phyloP scores from a whole-genome alignment of 2,888 invertebrate genomes.

The Yponomeuta plumbellus region DNA sequence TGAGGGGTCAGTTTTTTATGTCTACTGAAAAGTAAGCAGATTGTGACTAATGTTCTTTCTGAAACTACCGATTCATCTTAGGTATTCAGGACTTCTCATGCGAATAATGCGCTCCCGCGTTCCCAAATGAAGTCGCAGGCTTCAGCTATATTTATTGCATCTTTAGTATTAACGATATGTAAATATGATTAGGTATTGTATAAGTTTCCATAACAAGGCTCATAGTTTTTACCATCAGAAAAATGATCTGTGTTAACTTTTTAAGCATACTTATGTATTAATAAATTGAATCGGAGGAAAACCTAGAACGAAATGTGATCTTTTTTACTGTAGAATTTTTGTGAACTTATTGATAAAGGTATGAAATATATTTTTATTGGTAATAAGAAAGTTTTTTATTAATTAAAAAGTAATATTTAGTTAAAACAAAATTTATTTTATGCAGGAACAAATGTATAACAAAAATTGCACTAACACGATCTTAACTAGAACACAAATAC shows the following conservation, averaged over 20 bases:
- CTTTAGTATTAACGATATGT: neutral
- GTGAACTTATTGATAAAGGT: neutral
- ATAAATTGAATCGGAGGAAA: slow-evolving; percentile 2
- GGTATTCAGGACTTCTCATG: too few relatives aligned
- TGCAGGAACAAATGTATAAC: slow-evolving; percentile 5
- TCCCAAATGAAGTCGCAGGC: too few relatives aligned
- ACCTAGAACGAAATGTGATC: slow-evolving; percentile 11
- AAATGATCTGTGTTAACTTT: neutral
- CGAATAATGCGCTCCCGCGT: too few relatives aligned
- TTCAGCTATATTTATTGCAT: slow-evolving; percentile 5
- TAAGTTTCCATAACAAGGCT: slow-evolving; percentile 3
- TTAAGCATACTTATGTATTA: neutral
- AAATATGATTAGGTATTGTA: slow-evolving; percentile 11
- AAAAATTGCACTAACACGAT: slow-evolving; percentile 11
- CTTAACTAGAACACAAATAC: neutral
- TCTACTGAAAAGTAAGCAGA: too few relatives aligned
- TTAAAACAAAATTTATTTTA: slow-evolving; percentile 3
- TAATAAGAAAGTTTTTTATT: neutral
- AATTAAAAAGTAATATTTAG: neutral
- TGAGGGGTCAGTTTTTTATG: too few relatives aligned
- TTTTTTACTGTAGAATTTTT: neutral
- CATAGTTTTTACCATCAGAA: neutral
- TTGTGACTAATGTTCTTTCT: too few relatives aligned
- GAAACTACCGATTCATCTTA: too few relatives aligned
- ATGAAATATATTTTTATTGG: neutral